These are phyloP conservation scores for Oreochromis niloticus DNA, from an alignment of 2,113 vertebrate species.

Conservation along the genomic window DNA sequence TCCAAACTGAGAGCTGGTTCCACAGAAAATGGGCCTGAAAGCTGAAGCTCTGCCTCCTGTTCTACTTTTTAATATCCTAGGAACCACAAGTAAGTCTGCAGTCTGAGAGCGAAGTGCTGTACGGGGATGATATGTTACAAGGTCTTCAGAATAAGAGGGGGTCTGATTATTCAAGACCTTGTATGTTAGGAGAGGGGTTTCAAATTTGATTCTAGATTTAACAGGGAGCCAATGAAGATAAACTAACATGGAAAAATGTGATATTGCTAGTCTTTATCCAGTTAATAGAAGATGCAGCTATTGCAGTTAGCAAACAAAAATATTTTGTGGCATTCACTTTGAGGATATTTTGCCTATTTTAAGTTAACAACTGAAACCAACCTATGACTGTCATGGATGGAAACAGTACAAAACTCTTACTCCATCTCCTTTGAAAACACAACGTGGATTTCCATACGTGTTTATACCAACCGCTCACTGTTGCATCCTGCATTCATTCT, in stretches of 20 bases:
- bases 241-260: not conserved
- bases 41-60: not conserved
- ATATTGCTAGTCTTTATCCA: not conserved
- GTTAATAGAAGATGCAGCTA: not conserved
- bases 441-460: not conserved
- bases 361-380: not conserved
- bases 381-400: not conserved
- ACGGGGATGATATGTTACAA: not conserved
- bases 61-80: not conserved
- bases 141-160: not conserved
- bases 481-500: not conserved
- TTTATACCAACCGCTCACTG: not conserved
- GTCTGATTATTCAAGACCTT: not conserved
- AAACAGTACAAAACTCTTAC: not conserved
- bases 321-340: not conserved
- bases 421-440: not conserved
- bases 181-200: not conserved
- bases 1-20: not conserved
- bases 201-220: not conserved
- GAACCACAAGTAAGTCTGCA: not conserved
- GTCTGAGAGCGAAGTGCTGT: not conserved
- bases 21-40: not conserved
- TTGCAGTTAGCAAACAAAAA: not conserved
- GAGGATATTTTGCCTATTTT: not conserved
- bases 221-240: not conserved